Evolutionary conservation across 2,113 vertebrate species (phyloP), one percentile per base, ranked within the genome.

Genomic region (Planiliza haematocheilus): DNA sequence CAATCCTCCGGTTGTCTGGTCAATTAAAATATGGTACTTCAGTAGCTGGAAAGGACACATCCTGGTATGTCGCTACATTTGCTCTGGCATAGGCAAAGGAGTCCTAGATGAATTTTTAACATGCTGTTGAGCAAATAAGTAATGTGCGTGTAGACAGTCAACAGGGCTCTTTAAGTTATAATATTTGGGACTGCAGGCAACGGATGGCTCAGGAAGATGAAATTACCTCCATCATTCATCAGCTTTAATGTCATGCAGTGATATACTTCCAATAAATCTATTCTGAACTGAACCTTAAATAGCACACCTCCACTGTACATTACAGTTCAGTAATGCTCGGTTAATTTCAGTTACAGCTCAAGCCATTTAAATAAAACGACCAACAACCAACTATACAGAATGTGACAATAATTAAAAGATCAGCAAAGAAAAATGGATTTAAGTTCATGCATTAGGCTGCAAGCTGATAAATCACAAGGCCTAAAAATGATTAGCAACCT

Each of bases 21-120:
- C 82, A 84, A 84, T 88, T 70, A 74, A 83, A 80, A 78, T 37
- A 49, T 14, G 42, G 39, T 13, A 38, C 79, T 62, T 65, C 18
- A 56, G 65, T 36, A 45, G 56, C 36, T 48, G 62, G 52, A 78
- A 49, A 49, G 55, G 63, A 71, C 43, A 60, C 63, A 38, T 70
- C 50, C 55, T 24, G 36, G 53, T 41, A 62, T 36, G 43, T 65
- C 46, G 17, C 16, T 67, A 24, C 30, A 21, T 48, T 55, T 37
- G 16, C 50, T 30, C n/a, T 21, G 39, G 36, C 14, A 21, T 49
- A 10, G 38, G 17, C 48, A 61, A 56, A 57, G 43, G 9, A 43
- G 11, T 45, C 58, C 12, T 48, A 24, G 42, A 21, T 41, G 13
- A 51, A 72, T 66, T 18, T 53, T 57, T 69, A 48, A 63, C 70